Conservation (phyloP, 2,113 vertebrate genomes). For the Melanotaenia duboulayi region DNA sequence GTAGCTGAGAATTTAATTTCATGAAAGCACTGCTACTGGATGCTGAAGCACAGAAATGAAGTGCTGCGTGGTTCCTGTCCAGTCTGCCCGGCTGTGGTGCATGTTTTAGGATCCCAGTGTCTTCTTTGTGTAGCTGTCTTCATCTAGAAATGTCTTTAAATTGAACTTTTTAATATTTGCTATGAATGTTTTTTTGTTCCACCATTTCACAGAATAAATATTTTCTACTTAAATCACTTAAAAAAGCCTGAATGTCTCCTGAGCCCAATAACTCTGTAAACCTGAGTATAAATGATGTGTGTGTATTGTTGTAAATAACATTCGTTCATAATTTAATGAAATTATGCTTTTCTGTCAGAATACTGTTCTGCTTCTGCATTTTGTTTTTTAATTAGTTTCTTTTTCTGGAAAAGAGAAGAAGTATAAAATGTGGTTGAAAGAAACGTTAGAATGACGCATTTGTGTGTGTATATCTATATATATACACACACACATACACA, state of each 20-base stretch:
- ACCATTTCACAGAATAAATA: constrained; percentile 57
- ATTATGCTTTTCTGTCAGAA: constrained; percentile 35
- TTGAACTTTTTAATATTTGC: not conserved
- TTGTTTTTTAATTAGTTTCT: constrained; percentile 10
- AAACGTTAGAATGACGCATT: too few relatives aligned
- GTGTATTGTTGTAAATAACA: constrained; percentile 30
- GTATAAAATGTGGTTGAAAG: too few relatives aligned
- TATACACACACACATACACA: too few relatives aligned
- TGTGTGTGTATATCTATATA: too few relatives aligned
- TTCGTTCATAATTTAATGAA: constrained; percentile 28
- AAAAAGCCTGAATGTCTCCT: constrained; percentile 8
- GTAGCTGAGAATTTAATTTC: constrained; percentile 26
- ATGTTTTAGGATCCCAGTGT: constrained; percentile 34
- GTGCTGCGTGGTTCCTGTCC: not conserved
- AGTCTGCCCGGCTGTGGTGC: constrained; percentile 2
- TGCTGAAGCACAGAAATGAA: constrained; percentile 4
- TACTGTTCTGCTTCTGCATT: constrained; percentile 45
- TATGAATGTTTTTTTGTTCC: constrained; percentile 18
- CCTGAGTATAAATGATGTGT: not conserved
- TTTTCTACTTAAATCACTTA: constrained; percentile 35
- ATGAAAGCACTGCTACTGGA: constrained; percentile 9
- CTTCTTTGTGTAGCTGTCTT: not conserved
- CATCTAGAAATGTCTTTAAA: not conserved
- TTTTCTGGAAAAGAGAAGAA: not conserved
- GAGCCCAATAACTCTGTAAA: not conserved